Base-by-base conservation (phyloP, 2,888 invertebrate genomes). In the Keiferia lycopersicella region DNA sequence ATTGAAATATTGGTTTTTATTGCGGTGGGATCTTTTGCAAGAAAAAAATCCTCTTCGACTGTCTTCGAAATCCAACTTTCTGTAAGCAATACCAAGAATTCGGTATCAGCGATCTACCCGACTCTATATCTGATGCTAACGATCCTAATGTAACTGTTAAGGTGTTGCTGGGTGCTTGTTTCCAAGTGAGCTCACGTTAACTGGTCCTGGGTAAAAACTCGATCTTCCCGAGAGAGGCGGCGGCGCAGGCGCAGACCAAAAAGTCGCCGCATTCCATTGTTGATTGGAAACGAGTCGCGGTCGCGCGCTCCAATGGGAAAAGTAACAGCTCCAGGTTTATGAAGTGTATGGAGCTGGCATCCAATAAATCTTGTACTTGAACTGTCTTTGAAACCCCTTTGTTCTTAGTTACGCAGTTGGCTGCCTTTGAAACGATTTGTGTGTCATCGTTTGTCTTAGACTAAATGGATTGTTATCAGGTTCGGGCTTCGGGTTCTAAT, bases 201-300 rank as follows among this genome's bases (percentile, higher is more conserved):
- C 66, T 58, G 39, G 62, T 56, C 72, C 71, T 69, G 73, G 73
- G 76, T 78, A 84, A 87, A 86, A 86, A 86, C 81, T 80, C 71
- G 86, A 81, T 84, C 79, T 80, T 80, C 80, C 78, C 77, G 70
- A 73, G 73, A 69, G 69, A 66, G 72, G 72, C 73, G 68, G 73
- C 63, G 38, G 59, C 61, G 53, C 61, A 41, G 53, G 58, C 38
- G 68, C 63, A 76, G 82, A 86, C 86, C 87, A 86, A 89, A 90
- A 88, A 86, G 84, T 83, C 79, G 75, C 75, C 79, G 81, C 88
- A 87, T 90, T 87, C 88, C 89, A 84, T 88, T 89, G 87, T 87
- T 83, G 88, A 91, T 88, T 88, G 87, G 85, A 84, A 85, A 82
- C 87, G 79, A 87, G 86, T 84, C 83, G 83, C 81, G 80, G 82